Base-by-base conservation (phyloP, 2,888 invertebrate species). In the Pycnomerus fuliginosus region DNA sequence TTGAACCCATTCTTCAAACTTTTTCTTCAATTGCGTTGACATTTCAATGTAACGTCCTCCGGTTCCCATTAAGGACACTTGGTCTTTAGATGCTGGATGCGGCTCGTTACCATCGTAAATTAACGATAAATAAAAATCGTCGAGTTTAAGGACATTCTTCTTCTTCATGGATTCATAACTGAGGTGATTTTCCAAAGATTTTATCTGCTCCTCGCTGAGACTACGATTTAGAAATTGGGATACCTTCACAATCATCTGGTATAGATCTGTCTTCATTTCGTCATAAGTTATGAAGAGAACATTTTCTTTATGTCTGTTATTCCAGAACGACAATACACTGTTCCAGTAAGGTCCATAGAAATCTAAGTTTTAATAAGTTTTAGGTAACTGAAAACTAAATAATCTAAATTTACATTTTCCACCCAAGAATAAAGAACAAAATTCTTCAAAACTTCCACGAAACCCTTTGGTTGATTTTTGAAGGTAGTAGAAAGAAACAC, bases 401-500 rank as follows among this genome's bases (percentile, higher is more conserved):
- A 16, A n/a, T 3, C 16, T 30, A 32, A n/a, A n/a, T n/a, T n/a
- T 32, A 82, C 82, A 63, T 62, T 80, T 73, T 55, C 79, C 80
- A 40, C 73, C 74, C 38, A 80, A 69, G 55, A 84, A 84, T 1
- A 80, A 75, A 13, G 78, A 76, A 68, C 79, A 80, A 60, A 82
- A 84, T 24, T 77, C 71, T 1, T 74, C 69, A 44, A 84, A 78
- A 3, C 69, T 73, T 0, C 79, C 77, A 10, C 69, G 71, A 55
- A 78, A 75, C 0, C 80, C 71, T 30, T 77, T 72, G 14, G 82
- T 68, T 58, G 83, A 74, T 48, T 76, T 78, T 57, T 80, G 80
- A 41, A 85, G 78, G 60, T 84, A 82, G 61, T 77, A 87, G 57
- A 80, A 84, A 0, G 87, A 87, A 0, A 87, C 79, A 1, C 79